A percentile compares a stretch with the other conserved stretches of the same genome.
phyloP scores from a whole-genome alignment of 37 sponge, comb jelly and placozoan genomes.

The Petrosia ficiformis region DNA sequence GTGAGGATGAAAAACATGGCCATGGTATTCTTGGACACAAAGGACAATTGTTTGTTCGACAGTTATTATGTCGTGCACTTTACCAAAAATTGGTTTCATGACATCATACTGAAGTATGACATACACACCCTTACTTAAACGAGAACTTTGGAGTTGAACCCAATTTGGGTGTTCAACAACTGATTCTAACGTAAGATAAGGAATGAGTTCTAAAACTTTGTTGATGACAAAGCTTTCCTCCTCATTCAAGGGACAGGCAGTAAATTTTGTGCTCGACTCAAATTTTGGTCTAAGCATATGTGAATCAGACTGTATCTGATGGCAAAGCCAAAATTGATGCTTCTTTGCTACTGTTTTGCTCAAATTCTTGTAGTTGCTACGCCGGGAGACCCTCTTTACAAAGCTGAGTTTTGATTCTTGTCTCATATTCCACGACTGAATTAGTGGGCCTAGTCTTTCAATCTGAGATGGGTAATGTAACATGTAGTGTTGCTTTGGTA shows the following conservation, averaged over 20 bases:
- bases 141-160: slow-evolving; percentile 13
- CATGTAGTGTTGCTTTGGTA: slow-evolving; percentile 45
- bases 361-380: slow-evolving; percentile 42
- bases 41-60: slow-evolving; percentile 14
- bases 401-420: slow-evolving; percentile 55
- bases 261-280: slow-evolving; percentile 13
- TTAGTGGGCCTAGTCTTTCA: slow-evolving; percentile 29
- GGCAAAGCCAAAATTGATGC: slow-evolving; percentile 41
- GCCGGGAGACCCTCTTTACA: slow-evolving; percentile 28
- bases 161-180: slow-evolving; percentile 22
- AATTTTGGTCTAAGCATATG: slow-evolving; percentile 6
- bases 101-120: background rate
- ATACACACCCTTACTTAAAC: slow-evolving; percentile 5
- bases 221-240: slow-evolving; percentile 1
- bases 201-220: background rate
- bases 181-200: slow-evolving; percentile 5
- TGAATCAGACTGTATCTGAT: slow-evolving; percentile 11
- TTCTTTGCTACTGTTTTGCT: slow-evolving; percentile 21
- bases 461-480: slow-evolving; percentile 54
- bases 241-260: background rate
- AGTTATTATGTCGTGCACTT: slow-evolving; percentile 10
- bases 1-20: too few relatives aligned
- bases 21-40: background rate
- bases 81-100: slow-evolving; percentile 15
- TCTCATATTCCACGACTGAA: slow-evolving; percentile 39